Evolutionary conservation across 2,113 vertebrate genomes (phyloP), one percentile per base, ranked within the genome.

Genomic region (Zosterops japonicus): DNA sequence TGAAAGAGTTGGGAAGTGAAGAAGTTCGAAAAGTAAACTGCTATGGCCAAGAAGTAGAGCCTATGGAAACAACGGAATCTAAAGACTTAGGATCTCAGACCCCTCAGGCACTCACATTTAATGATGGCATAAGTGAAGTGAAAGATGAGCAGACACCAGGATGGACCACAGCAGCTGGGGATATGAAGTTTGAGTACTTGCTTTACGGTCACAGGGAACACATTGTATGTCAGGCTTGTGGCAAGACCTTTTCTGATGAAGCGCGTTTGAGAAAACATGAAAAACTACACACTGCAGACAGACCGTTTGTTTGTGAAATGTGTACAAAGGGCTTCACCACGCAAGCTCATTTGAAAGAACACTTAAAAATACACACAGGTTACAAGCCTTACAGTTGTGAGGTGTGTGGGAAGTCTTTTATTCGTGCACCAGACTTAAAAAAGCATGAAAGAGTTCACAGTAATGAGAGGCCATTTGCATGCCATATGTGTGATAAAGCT

Each of bases 101-200:
- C 35, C 97, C 99, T 7, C 99, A 99, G 95, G 97, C 99, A 5
- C 98, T 99, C 92, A 98, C 98, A 6, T 99, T 99, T 96, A 99
- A 99, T 68, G 98, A 99, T 44, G 99, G 98, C 90, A 98, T 99
- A 97, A 98, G 98, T n/a, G 98, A 99, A 83, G 98, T 99, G 44
- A 99, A 99, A 67, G 98, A 99, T 19, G 98, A 98, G 56, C 98
- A 99, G 97, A 98, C 98, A 5, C 98, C 98, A 1, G 98, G 98
- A 59, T 99, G 98, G 98, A 98, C 90, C 47, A 99, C 99, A 8
- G 98, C 98, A 44, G 97, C 99, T 28, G 98, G 98, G 31, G 99
- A 99, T 95, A 99, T 99, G 99, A 99, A 99, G 96, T 99, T 99
- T 93, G 99, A 99, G 89, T 99, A 99, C 93, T 95, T 99, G 77